A percentile compares a stretch with the other conserved stretches of the same genome.
phyloP scores from a whole-genome alignment of 2,113 vertebrate species.

The Desmodus rotundus region DNA sequence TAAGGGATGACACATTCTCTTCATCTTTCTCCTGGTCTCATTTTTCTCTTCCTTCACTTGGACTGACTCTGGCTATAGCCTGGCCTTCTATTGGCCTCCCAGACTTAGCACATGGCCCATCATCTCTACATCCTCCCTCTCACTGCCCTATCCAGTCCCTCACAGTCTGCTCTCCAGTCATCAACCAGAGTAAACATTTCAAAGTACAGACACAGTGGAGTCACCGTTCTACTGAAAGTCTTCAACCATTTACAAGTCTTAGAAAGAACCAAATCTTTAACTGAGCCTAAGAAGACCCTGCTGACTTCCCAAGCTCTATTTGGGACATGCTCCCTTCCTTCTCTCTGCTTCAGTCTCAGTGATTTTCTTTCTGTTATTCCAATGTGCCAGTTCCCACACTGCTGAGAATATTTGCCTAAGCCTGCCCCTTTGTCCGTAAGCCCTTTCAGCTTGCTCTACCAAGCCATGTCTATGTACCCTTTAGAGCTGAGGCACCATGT shows the following conservation, averaged over 20 bases:
- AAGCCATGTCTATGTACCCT: background rate
- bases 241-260: background rate
- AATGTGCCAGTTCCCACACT: background rate
- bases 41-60: background rate
- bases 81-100: background rate
- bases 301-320: background rate
- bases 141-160: background rate
- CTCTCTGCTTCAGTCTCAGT: background rate
- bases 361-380: background rate
- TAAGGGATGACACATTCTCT: background rate
- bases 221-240: background rate
- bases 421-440: background rate
- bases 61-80: background rate
- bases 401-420: background rate
- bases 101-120: background rate
- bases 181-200: background rate
- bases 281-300: background rate
- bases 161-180: background rate
- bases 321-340: background rate
- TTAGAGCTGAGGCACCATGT: background rate
- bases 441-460: background rate
- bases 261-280: background rate
- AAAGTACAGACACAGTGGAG: background rate
- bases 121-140: background rate
- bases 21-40: background rate